Evolutionary conservation across 2,888 invertebrate species (phyloP).

Genomic region (Eulithis prunata): DNA sequence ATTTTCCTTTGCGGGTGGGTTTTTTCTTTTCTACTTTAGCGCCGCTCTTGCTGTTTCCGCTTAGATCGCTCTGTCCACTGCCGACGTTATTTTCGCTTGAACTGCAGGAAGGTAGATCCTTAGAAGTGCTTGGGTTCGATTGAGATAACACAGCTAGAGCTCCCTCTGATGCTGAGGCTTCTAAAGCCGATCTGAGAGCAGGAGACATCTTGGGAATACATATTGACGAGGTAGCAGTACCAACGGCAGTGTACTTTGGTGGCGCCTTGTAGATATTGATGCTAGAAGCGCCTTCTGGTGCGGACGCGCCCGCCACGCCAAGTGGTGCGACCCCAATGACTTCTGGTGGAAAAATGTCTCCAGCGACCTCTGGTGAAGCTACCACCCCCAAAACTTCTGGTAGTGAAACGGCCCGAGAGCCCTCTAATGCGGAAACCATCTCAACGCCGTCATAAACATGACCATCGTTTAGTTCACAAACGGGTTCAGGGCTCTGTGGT

Average conservation of each 20-base stretch:
- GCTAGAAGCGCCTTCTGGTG: background rate
- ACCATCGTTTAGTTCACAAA: too few species aligned
- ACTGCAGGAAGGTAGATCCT: constrained; percentile 62
- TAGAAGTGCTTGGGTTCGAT: too few species aligned
- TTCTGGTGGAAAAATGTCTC: background rate
- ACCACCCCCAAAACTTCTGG: too few species aligned
- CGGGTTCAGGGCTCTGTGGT: too few species aligned
- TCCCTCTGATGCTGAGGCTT: background rate
- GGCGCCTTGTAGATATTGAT: too few species aligned
- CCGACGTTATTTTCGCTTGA: constrained; percentile 60
- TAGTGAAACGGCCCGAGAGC: too few species aligned
- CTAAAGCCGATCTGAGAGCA: background rate
- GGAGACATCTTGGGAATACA: background rate
- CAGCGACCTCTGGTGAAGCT: background rate
- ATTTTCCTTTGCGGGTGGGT: constrained; percentile 1
- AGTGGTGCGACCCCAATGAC: background rate
- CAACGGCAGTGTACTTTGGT: background rate
- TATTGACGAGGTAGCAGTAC: background rate
- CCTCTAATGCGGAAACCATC: too few species aligned
- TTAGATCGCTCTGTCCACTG: constrained; percentile 30
- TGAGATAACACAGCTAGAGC: constrained; percentile 1
- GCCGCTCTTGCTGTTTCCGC: background rate
- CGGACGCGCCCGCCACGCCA: background rate
- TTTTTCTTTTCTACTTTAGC: constrained; percentile 15
- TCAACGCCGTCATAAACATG: too few species aligned